These are phyloP conservation scores for Semicossyphus pulcher DNA, from an alignment of 2,113 vertebrate genomes.

Conservation along the genomic window DNA sequence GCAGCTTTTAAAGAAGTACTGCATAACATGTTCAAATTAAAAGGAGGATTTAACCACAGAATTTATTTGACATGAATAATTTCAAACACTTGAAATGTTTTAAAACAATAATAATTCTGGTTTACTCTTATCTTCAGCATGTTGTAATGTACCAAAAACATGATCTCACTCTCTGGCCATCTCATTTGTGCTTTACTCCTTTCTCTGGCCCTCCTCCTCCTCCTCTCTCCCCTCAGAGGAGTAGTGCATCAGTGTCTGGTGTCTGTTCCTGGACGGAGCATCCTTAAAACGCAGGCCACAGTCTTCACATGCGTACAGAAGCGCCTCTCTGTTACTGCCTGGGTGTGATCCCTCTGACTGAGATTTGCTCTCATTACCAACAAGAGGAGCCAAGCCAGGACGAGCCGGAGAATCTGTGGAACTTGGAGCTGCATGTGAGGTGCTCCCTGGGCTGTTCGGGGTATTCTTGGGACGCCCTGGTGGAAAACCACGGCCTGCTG, in stretches of 20 bases:
- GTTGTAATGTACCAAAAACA: background rate
- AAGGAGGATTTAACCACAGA: background rate
- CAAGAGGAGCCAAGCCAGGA: background rate
- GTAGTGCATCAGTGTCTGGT: slow-evolving; percentile 83
- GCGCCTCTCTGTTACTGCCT: slow-evolving; percentile 18
- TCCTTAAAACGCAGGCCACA: slow-evolving; percentile 83
- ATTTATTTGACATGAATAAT: background rate
- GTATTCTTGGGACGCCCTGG: slow-evolving; percentile 55
- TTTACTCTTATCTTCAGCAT: background rate
- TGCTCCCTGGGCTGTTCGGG: background rate
- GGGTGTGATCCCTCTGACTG: slow-evolving; percentile 18
- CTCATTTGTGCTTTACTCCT: slow-evolving; percentile 25
- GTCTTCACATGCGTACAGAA: slow-evolving; percentile 83
- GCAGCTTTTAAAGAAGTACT: background rate
- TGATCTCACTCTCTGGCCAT: background rate
- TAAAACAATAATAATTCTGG: background rate
- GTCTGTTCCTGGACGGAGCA: slow-evolving; percentile 82
- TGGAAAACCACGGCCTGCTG: slow-evolving; percentile 8
- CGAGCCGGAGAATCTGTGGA: slow-evolving; percentile 6
- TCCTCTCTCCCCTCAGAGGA: slow-evolving; percentile 64
- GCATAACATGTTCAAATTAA: background rate
- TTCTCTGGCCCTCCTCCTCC: slow-evolving; percentile 19
- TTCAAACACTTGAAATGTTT: background rate
- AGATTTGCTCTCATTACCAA: slow-evolving; percentile 4
- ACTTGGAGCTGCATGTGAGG: background rate